Evolutionary conservation across 2,113 vertebrate species (phyloP).

Genomic region (Phalacrocorax carbo): DNA sequence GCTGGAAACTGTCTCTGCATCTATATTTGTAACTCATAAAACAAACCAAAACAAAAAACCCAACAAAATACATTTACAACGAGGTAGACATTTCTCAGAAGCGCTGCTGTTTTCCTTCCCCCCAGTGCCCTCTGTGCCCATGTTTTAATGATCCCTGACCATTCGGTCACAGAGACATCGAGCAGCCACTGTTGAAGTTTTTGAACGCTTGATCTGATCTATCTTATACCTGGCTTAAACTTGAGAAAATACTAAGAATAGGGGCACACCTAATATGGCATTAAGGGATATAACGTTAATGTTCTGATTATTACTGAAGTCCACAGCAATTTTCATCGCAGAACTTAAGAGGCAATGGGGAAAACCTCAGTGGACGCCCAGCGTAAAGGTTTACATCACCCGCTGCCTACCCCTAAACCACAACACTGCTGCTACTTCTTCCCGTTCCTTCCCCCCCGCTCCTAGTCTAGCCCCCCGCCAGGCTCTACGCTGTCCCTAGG

Average conservation of each 20-base stretch:
- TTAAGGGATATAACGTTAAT: not conserved
- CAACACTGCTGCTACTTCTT: not conserved
- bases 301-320: not conserved
- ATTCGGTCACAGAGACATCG: not conserved
- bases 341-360: not conserved
- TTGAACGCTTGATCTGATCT: not conserved
- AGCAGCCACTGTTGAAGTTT: not conserved
- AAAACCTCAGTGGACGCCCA: not conserved
- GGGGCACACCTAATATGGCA: not conserved
- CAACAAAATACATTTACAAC: not conserved
- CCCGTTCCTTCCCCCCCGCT: not conserved
- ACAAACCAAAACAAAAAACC: not conserved
- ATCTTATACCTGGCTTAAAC: not conserved
- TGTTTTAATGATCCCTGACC: not conserved
- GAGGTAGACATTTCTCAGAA: conserved; percentile 7
- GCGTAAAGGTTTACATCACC: not conserved
- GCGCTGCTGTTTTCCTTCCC: not conserved
- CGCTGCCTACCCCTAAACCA: not conserved
- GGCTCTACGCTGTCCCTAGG: not conserved
- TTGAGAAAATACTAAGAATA: not conserved
- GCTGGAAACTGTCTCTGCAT: not conserved
- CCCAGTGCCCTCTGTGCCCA: not conserved
- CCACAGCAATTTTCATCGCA: not conserved
- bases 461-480: no score
- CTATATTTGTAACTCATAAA: not conserved